phyloP scores from a whole-genome alignment of 2,113 vertebrate genomes.

The Merops nubicus region DNA sequence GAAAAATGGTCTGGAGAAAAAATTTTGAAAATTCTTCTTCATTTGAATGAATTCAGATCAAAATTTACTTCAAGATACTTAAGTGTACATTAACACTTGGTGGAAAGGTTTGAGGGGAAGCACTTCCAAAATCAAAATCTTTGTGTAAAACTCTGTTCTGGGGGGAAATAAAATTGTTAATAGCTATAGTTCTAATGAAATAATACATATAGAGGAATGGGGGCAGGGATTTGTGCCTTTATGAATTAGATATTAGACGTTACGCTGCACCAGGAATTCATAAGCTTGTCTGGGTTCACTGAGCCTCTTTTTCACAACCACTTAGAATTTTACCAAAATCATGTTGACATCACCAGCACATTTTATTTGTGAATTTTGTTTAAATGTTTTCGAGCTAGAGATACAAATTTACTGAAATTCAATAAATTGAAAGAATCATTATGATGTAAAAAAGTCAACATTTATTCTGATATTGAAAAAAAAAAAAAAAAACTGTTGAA shows the following conservation, averaged over 20 bases:
- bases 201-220: not conserved
- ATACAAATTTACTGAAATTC: not conserved
- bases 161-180: not conserved
- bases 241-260: not conserved
- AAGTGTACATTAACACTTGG: not conserved
- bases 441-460: not conserved
- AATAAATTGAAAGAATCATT: not conserved
- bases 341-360: not conserved
- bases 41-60: not conserved
- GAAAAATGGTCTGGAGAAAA: not conserved
- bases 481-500: not conserved
- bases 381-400: not conserved
- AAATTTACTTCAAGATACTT: not conserved
- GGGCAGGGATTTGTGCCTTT: not conserved
- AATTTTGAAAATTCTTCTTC: not conserved
- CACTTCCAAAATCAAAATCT: not conserved
- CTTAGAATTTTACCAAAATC: not conserved
- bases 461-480: not conserved
- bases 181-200: not conserved
- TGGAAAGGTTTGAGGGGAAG: not conserved
- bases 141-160: not conserved
- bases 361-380: not conserved
- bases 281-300: not conserved
- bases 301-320: not conserved
- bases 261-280: not conserved